These are phyloP conservation scores for Lemur catta DNA, from an alignment of 2,797 vertebrate species.

Conservation along the genomic window DNA sequence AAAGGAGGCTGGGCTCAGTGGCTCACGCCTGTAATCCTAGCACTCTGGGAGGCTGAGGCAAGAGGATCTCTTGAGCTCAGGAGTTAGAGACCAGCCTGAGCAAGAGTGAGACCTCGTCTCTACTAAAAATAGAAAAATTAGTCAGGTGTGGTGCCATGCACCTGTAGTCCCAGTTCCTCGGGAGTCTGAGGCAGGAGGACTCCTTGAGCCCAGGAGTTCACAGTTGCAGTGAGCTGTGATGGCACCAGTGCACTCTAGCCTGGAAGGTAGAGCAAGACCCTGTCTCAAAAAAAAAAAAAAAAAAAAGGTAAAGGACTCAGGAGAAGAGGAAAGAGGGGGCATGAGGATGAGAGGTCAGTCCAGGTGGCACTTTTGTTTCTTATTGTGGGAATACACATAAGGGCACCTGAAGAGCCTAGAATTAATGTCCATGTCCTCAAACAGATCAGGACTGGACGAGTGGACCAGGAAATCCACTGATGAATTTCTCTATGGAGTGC, in stretches of 20 bases:
- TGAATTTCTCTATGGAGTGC: neutral
- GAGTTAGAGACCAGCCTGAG: neutral
- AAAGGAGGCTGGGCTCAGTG: neutral
- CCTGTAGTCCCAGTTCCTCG: neutral
- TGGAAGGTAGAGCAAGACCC: neutral
- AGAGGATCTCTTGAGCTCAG: neutral
- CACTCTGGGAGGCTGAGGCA: neutral
- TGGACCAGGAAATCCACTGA: neutral
- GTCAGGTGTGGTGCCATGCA: too few species aligned
- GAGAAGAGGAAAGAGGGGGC: too few species aligned
- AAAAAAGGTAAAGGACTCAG: neutral
- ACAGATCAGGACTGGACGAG: neutral
- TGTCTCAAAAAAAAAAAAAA: neutral
- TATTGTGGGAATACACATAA: fast-evolving
- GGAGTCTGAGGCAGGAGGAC: neutral
- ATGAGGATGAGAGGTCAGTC: too few species aligned
- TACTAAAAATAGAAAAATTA: neutral
- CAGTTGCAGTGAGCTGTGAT: neutral
- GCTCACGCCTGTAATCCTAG: neutral
- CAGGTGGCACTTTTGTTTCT: neutral
- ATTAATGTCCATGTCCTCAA: neutral
- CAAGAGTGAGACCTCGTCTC: neutral
- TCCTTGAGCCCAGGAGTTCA: neutral
- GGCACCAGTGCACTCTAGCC: neutral
- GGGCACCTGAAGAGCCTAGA: neutral